Percentiles rank a stretch among this genome's conserved stretches.
Conservation (phyloP, 2,888 invertebrate genomes). For the Eupeodes luniger region DNA sequence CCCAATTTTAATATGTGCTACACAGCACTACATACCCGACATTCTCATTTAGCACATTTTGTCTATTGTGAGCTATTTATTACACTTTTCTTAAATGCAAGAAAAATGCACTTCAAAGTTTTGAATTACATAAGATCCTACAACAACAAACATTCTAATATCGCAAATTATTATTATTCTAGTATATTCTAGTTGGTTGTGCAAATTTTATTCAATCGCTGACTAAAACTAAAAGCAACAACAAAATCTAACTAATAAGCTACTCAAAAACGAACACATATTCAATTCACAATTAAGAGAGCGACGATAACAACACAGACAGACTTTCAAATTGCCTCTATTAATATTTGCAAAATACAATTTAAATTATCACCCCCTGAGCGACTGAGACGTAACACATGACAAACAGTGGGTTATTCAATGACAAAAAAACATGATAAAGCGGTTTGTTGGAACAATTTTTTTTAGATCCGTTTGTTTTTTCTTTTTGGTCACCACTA, state of each 20-base stretch:
- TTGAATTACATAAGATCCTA: slow-evolving; percentile 11
- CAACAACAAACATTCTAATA: not conserved
- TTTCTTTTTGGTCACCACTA: too few relatives aligned
- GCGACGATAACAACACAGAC: not conserved
- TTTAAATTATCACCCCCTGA: not conserved
- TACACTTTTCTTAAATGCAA: slow-evolving; percentile 27
- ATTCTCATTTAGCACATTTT: not conserved
- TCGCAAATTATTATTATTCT: slow-evolving; percentile 34
- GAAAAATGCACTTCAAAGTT: slow-evolving; percentile 5
- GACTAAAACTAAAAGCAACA: slow-evolving; percentile 5
- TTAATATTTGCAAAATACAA: slow-evolving; percentile 17
- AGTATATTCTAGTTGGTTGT: slow-evolving; percentile 54
- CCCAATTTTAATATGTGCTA: too few relatives aligned
- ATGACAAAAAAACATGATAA: not conserved
- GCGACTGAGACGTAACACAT: too few relatives aligned
- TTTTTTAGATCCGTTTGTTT: too few relatives aligned
- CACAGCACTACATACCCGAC: not conserved
- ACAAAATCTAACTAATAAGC: not conserved
- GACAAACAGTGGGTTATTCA: not conserved
- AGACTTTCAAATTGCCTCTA: not conserved
- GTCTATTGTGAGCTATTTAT: slow-evolving; percentile 41
- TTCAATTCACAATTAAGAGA: not conserved
- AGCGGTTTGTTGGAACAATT: too few relatives aligned
- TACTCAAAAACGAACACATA: not conserved
- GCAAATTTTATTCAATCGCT: slow-evolving; percentile 20